Conservation (phyloP, 1,140 invertebrate species). For the Steinernema khuongi region DNA sequence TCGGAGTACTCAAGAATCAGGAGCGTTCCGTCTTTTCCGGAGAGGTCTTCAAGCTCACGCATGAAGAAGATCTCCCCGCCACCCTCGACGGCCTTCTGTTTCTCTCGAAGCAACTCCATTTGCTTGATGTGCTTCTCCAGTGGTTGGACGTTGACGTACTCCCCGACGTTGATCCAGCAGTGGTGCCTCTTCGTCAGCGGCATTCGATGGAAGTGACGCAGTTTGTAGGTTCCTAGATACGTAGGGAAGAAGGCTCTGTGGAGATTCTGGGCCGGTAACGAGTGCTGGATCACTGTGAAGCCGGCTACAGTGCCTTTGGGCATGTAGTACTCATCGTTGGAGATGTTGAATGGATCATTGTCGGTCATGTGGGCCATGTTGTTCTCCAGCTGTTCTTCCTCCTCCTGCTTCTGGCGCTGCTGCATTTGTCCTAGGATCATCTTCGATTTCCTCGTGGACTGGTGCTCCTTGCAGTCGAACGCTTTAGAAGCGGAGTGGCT, state of each 20-base stretch:
- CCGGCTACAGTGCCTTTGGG: slow-evolving; percentile 64
- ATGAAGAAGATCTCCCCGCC: slow-evolving; percentile 99
- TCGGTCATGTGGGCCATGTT: slow-evolving; percentile 63
- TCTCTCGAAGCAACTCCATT: slow-evolving; percentile 67
- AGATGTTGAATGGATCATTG: slow-evolving; percentile 94
- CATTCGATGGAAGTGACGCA: slow-evolving; percentile 82
- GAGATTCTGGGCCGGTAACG: slow-evolving; percentile 89
- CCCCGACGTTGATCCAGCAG: background rate
- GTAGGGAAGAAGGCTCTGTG: slow-evolving; percentile 89
- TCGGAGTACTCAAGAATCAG: slow-evolving; percentile 92
- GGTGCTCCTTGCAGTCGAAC: slow-evolving; percentile 44
- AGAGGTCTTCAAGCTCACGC: slow-evolving; percentile 88
- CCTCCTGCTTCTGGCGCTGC: slow-evolving; percentile 59
- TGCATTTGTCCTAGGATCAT: slow-evolving; percentile 71
- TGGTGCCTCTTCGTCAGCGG: background rate
- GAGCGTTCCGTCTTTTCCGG: slow-evolving; percentile 86
- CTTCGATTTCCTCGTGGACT: slow-evolving; percentile 90
- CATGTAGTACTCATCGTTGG: slow-evolving; percentile 93
- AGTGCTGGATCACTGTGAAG: slow-evolving; percentile 70
- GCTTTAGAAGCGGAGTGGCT: slow-evolving; percentile 11
- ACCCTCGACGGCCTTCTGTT: slow-evolving; percentile 82
- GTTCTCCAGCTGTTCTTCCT: slow-evolving; percentile 59
- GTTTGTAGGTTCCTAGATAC: slow-evolving; percentile 73
- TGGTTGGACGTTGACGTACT: background rate
- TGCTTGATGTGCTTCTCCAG: slow-evolving; percentile 63